Percentiles rank a stretch among this genome's conserved stretches.
Conservation (phyloP, 2,888 invertebrate species). For the Aphodius granarius region DNA sequence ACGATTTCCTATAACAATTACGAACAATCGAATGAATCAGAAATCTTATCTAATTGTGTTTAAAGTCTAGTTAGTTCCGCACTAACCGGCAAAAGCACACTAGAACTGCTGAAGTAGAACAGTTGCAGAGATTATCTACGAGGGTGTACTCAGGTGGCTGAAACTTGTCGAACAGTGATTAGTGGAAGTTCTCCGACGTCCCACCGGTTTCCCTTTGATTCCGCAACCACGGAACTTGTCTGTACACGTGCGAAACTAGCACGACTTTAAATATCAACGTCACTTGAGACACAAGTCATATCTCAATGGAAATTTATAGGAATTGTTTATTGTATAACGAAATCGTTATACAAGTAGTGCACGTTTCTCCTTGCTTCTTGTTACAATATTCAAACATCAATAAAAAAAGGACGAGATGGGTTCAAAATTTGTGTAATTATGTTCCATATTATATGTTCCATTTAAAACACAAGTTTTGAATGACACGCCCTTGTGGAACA, state of each 20-base stretch:
- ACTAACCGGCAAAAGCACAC: background rate
- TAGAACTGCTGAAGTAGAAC: background rate
- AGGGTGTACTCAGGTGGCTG: constrained; percentile 9
- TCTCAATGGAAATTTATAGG: no score
- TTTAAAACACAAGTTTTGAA: no score
- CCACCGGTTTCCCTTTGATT: background rate
- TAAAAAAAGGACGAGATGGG: no score
- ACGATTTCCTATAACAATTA: background rate
- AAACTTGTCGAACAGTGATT: constrained; percentile 14
- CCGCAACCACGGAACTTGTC: background rate
- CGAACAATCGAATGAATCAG: background rate
- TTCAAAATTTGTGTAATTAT: no score
- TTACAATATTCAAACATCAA: no score
- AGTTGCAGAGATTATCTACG: constrained; percentile 11
- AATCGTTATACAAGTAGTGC: no score
- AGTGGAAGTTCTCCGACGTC: background rate
- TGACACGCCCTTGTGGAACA: no score
- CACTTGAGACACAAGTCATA: no score
- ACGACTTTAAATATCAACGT: background rate
- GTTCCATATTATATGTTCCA: no score
- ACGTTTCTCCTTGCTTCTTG: no score
- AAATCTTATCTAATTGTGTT: background rate
- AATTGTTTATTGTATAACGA: no score
- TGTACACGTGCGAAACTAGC: background rate
- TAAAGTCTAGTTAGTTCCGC: background rate